These are phyloP conservation scores for Lophius americanus DNA, from an alignment of 2,797 vertebrate species.

Conservation along the genomic window DNA sequence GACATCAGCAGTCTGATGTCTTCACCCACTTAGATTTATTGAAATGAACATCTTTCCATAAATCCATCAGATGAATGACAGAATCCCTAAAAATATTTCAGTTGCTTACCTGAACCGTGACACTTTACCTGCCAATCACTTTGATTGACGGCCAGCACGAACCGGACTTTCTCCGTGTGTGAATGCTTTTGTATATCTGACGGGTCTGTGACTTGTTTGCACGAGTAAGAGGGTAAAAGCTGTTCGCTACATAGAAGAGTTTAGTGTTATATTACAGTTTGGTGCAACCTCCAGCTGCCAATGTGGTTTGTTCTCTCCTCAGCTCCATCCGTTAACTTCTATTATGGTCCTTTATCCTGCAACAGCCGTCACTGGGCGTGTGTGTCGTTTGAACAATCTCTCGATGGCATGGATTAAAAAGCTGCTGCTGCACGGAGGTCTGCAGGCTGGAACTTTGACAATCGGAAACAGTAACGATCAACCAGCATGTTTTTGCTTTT, in stretches of 20 bases:
- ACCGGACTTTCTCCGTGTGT: neutral
- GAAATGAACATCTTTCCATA: neutral
- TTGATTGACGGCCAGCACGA: constrained; percentile 2
- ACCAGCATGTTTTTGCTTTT: neutral
- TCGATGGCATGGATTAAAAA: constrained; percentile 15
- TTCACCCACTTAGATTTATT: neutral
- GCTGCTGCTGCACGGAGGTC: constrained; percentile 7
- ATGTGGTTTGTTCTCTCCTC: neutral
- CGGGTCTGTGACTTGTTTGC: neutral
- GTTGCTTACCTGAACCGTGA: neutral
- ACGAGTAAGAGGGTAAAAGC: neutral
- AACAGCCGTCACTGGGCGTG: neutral
- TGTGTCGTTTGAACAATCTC: constrained; percentile 47
- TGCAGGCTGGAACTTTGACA: constrained; percentile 24
- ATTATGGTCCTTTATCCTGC: constrained; percentile 28
- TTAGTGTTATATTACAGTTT: constrained; percentile 26
- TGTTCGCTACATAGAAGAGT: constrained; percentile 21
- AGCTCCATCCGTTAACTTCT: constrained; percentile 14
- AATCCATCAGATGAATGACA: neutral
- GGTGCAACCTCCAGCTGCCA: constrained; percentile 10
- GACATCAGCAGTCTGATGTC: neutral
- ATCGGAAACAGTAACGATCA: neutral
- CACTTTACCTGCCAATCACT: constrained; percentile 19
- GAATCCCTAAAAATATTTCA: neutral
- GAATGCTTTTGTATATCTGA: constrained; percentile 24